These are phyloP conservation scores for Drosophila orosa DNA, from an alignment of 1,140 invertebrate genomes.

Conservation along the genomic window DNA sequence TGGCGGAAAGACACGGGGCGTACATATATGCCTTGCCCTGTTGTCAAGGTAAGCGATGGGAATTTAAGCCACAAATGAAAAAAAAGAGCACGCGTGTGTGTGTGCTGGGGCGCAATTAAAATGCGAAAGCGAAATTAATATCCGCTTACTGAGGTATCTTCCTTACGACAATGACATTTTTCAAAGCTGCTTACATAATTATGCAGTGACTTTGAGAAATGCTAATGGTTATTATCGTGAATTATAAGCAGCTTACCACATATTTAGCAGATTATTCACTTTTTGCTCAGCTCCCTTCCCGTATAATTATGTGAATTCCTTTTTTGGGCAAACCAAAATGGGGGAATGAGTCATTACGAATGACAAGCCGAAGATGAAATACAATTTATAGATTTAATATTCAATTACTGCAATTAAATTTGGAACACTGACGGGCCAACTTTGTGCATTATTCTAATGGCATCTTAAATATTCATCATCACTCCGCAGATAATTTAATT, in stretches of 20 bases:
- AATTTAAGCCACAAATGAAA: slow-evolving; percentile 43
- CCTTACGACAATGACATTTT: slow-evolving; percentile 36
- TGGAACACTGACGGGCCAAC: neutral
- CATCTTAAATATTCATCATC: slow-evolving; percentile 40
- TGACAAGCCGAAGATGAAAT: neutral
- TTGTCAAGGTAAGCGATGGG: slow-evolving; percentile 60
- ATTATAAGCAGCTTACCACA: slow-evolving; percentile 43
- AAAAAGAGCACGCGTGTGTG: slow-evolving; percentile 10
- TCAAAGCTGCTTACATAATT: slow-evolving; percentile 52
- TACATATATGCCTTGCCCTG: neutral
- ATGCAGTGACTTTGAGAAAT: slow-evolving; percentile 43
- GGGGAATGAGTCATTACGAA: neutral
- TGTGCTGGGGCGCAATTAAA: slow-evolving; percentile 49
- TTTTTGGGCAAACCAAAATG: neutral
- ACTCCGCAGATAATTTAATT: slow-evolving; percentile 53
- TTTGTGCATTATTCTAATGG: slow-evolving; percentile 31
- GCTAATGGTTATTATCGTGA: slow-evolving; percentile 42
- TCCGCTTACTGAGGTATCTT: slow-evolving; percentile 54
- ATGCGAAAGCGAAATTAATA: slow-evolving; percentile 59
- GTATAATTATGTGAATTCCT: slow-evolving; percentile 2
- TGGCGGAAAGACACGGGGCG: slow-evolving; percentile 3
- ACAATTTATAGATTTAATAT: slow-evolving; percentile 31
- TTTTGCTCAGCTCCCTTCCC: neutral
- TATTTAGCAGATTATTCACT: slow-evolving; percentile 32
- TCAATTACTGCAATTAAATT: slow-evolving; percentile 41